Base-by-base conservation (phyloP, 1,140 invertebrate species). In the Mizuhopecten yessoensis region DNA sequence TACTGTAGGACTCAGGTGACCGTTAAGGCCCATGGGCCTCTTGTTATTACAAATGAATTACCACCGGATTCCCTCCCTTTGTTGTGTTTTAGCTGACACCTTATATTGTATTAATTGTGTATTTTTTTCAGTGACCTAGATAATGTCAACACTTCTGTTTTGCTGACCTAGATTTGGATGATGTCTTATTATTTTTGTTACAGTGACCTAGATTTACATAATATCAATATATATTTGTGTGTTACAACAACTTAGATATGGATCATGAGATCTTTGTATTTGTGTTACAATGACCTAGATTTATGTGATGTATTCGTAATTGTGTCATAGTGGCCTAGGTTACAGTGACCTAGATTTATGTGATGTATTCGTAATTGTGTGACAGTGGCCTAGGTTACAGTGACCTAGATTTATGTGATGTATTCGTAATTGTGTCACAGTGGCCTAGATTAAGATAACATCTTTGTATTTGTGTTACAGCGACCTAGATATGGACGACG, bases 401-500 rank as follows among this genome's bases (percentile, higher is more conserved):
- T 29, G 57, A 75, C 57, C 15, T 7, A 75, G 57, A 29, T 75
- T 75, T 29, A 3, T 75, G 2, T 9, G 17, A 45, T 13, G 17
- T 45, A 45, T 45, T 45, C 17, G 1, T 45, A 45, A 10, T 45
- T 75, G 23, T 75, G 15, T 57, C 20, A 57, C 45, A 57, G 23
- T 29, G 57, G 29, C 57, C 23, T 75, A 75, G 11, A 23, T 88
- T 42, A 34, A 36, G 33, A 33, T 36, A 90, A 20, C 36, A 49
- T 89, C 5, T 93, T 49, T 42, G 1, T 89, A 15, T 92, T 49
- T 42, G 7, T 90, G 23, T 92, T 93, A 88, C 91, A 97, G 96
- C 95, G 96, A 97, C 96, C 96, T 96, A 88, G 96, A 96, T 90
- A 95, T 95, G 89, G 96, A 97, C 92, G 93, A 96, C 75, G 94